A percentile compares a stretch with the other conserved stretches of the same genome.
phyloP scores from a whole-genome alignment of 1,140 invertebrate genomes.

The Ctenoplectra terminalis region DNA sequence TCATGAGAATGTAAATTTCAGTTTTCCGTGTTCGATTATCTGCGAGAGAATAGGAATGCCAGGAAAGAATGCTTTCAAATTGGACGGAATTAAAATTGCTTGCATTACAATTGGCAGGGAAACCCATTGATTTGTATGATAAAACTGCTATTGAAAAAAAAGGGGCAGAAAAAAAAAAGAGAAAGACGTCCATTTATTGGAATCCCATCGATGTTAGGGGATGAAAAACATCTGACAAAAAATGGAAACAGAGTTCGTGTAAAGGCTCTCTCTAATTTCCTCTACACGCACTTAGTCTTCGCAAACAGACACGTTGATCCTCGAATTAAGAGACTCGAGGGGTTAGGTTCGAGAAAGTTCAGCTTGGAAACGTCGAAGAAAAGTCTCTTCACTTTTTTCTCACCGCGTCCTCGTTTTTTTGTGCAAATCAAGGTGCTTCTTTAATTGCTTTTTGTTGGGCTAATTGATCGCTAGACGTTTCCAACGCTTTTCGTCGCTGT shows the following conservation, averaged over 20 bases:
- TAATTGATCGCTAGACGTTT: slow-evolving; percentile 43
- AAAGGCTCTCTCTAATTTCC: slow-evolving; percentile 49
- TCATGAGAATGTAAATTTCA: background rate
- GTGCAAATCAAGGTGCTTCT: slow-evolving; percentile 24
- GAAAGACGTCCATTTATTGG: background rate
- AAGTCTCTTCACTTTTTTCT: slow-evolving; percentile 45
- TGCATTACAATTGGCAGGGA: background rate
- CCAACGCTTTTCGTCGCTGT: background rate
- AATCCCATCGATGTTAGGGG: background rate
- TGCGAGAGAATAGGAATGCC: background rate
- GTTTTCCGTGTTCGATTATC: background rate
- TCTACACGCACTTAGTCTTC: slow-evolving; percentile 51
- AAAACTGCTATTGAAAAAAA: background rate
- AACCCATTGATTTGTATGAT: background rate
- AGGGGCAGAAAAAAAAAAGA: background rate
- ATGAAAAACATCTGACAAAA: background rate
- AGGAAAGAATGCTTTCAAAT: background rate
- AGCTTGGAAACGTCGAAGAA: slow-evolving; percentile 45
- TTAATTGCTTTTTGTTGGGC: slow-evolving; percentile 54
- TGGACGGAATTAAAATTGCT: background rate
- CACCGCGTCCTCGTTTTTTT: slow-evolving; percentile 18
- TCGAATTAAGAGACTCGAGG: slow-evolving; percentile 59
- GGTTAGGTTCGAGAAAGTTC: slow-evolving; percentile 49
- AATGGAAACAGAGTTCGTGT: slow-evolving; percentile 24
- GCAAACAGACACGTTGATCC: slow-evolving; percentile 60